Base-by-base conservation (phyloP, 2,888 invertebrate species). In the Andricus quercusramuli region DNA sequence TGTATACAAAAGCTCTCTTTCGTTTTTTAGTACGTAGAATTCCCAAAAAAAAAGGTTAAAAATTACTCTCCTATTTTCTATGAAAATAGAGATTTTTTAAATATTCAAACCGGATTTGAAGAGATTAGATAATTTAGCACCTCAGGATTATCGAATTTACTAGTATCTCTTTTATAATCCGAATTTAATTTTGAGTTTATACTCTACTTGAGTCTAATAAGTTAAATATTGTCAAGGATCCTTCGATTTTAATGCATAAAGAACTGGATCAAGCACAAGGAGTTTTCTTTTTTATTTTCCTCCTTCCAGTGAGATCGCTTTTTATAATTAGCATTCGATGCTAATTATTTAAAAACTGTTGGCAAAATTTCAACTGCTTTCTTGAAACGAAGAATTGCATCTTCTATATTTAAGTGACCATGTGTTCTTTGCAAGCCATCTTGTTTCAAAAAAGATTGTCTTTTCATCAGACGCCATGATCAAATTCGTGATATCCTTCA, bases 401-500 rank as follows among this genome's bases (percentile, higher is more conserved):
- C 47, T 70, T 70, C 20, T 20, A 70, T 20, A 74, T 44, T 3
- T 22, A 68, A 51, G 32, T 20, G 56, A 32, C 20, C n/a, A 6
- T 0, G 0, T 32, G 11, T 32, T 20, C 25, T 37, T 64, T 64
- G 25, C 41, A 64, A 64, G 41, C 15, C 64, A 11, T 77, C 15
- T 64, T 64, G 9, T 29, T 47, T 13, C 41, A 64, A 44, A 56
- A 74, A 74, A 32, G 15, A 56, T 22, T 41, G n/a, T 41, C n/a
- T 77, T 51, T 67, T 70, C 64, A 84, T 92, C 89, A 92, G 80
- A 90, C 86, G 29, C 89, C 90, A 78, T 91, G 92, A 87, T 95
- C 94, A 87, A 95, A 96, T 91, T 96, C 96, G 89, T 95, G 95
- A 91, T 98, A 98, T 0, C 97, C 98, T 91, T 98, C 98, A 2